Base-by-base conservation (phyloP, 2,888 invertebrate species). In the Andrena dorsata region DNA sequence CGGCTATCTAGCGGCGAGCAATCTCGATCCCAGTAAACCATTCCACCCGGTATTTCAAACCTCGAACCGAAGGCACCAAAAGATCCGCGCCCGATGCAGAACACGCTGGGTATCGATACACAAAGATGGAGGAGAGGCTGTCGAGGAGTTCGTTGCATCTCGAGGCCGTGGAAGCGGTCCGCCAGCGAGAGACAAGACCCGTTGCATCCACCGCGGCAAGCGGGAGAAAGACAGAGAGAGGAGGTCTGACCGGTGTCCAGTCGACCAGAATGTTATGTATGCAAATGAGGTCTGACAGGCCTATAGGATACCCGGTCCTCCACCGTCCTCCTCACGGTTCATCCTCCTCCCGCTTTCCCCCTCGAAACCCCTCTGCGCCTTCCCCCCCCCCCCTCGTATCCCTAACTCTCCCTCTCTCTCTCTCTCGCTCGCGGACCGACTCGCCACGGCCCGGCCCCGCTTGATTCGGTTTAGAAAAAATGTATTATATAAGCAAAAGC, bases 231-330 rank as follows among this genome's bases (percentile, higher is more conserved):
- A 73, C 64, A 76, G 72, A 66, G 80, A 87, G 88, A 90, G 88
- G 90, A 91, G 90, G 92, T 91, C 88, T 91, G 92, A 92, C 92
- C 92, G 91, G 92, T 92, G 93, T 92, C 93, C 93, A 91, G 92
- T 92, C 92, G 92, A 93, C 91, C 93, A 93, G 93, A 93, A 93
- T 93, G 92, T 93, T 93, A 93, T 93, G 92, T 93, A 94, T 94
- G 93, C 93, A 94, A 94, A 94, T 94, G 92, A 94, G 91, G 87
- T 71, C 92, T 91, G 93, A 93, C 93, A 91, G 91, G 90, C 92
- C 90, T 91, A 92, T 91, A 89, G 89, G 88, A 90, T 90, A 88
- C 85, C 86, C 85, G 80, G 84, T 80, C 87, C 85, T 87, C 86
- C 88, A 87, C 79, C 82, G 76, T 84, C 76, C 70, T 75, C 85